A percentile compares a stretch with the other conserved stretches of the same genome.
phyloP scores from a whole-genome alignment of 2,113 vertebrate genomes.

The Percina caprodes region DNA sequence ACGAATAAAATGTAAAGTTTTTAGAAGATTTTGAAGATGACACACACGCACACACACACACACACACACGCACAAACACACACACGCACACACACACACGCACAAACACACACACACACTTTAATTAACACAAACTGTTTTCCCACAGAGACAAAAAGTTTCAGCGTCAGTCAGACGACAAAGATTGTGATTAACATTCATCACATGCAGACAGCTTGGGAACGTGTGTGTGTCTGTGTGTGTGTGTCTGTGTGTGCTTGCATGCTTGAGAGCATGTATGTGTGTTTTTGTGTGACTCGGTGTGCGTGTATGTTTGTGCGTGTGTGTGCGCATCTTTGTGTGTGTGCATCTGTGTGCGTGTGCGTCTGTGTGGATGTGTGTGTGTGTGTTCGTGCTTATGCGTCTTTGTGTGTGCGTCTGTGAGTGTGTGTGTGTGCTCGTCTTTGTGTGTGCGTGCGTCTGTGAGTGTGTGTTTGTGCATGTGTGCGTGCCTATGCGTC shows the following conservation, averaged over 20 bases:
- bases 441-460: too few species aligned
- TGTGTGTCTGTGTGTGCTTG: too few species aligned
- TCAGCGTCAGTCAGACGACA: not conserved
- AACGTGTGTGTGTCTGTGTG: slow-evolving; percentile 31
- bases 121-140: not conserved
- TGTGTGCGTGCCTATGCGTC: too few species aligned
- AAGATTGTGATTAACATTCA: slow-evolving; percentile 47
- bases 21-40: too few species aligned
- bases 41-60: too few species aligned
- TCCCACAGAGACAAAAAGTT: not conserved
- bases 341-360: not conserved
- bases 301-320: slow-evolving; percentile 9
- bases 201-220: slow-evolving; percentile 46
- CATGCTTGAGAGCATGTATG: not conserved
- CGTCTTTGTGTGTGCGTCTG: slow-evolving; percentile 7
- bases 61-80: too few species aligned
- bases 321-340: slow-evolving; percentile 12
- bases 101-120: too few species aligned
- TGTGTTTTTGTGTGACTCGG: not conserved
- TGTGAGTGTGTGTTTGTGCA: too few species aligned
- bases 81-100: too few species aligned
- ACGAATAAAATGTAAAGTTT: too few species aligned
- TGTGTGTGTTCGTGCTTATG: too few species aligned
- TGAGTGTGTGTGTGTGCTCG: not conserved
- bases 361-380: slow-evolving; percentile 6